These are phyloP conservation scores for Archilochus colubris DNA, from an alignment of 2,113 vertebrate species.

Conservation along the genomic window DNA sequence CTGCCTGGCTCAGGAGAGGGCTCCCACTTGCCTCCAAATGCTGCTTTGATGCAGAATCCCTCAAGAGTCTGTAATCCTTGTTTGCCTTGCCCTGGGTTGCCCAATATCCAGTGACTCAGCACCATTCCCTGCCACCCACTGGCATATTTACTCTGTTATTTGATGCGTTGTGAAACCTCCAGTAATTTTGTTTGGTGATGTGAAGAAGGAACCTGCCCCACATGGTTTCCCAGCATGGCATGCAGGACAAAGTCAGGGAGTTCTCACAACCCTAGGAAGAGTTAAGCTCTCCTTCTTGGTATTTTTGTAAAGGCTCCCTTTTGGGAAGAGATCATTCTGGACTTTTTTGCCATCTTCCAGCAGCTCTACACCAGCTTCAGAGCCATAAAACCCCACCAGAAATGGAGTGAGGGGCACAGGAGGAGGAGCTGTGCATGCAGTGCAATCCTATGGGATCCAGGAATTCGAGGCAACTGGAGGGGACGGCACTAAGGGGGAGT, in stretches of 20 bases:
- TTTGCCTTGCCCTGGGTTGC: neutral
- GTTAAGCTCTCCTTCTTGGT: neutral
- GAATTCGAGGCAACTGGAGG: neutral
- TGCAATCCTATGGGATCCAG: neutral
- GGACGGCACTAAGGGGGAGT: neutral
- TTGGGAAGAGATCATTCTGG: neutral
- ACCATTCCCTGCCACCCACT: conserved; percentile 10
- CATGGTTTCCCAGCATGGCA: neutral
- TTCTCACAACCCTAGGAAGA: neutral
- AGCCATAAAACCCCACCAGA: neutral
- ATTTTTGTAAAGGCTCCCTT: neutral
- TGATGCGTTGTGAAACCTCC: neutral
- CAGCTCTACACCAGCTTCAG: neutral
- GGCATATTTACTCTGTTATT: neutral
- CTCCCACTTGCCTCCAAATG: neutral
- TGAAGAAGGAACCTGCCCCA: neutral
- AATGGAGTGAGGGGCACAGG: accelerated
- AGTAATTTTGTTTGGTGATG: neutral
- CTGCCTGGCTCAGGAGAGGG: neutral
- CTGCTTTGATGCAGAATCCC: neutral
- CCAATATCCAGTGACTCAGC: conserved; percentile 25
- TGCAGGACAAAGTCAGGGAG: neutral
- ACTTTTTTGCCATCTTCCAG: neutral
- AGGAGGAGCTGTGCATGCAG: neutral
- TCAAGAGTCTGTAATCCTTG: neutral